phyloP scores from a whole-genome alignment of 2,797 vertebrate species.

The Centropyge bicolor region DNA sequence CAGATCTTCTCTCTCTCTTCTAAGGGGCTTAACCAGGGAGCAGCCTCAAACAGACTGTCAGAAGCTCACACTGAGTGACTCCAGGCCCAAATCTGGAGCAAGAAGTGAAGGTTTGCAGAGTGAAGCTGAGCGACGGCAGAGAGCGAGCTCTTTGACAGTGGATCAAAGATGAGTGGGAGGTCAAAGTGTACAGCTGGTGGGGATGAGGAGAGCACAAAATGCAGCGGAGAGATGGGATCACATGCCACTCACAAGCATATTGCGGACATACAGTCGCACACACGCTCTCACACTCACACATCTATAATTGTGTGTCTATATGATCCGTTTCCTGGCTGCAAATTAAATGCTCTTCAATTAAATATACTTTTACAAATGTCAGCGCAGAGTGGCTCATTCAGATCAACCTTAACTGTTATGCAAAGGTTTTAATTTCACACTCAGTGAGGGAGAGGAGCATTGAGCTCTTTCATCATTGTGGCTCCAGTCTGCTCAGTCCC shows the following conservation, averaged over 20 bases:
- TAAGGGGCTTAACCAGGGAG: constrained; percentile 60
- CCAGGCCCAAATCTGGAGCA: constrained; percentile 71
- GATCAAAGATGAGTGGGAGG: constrained; percentile 83
- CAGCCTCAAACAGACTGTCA: constrained; percentile 75
- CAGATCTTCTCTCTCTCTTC: constrained; percentile 60
- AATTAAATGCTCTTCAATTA: constrained; percentile 64
- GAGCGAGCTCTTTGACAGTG: constrained; percentile 78
- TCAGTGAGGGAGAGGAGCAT: constrained; percentile 59
- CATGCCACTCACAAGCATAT: constrained; percentile 58
- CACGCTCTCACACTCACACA: neutral
- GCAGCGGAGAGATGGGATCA: constrained; percentile 53
- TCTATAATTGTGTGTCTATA: constrained; percentile 2
- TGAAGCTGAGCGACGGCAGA: constrained; percentile 71
- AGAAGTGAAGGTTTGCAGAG: constrained; percentile 72
- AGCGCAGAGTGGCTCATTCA: constrained; percentile 49
- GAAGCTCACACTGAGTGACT: constrained; percentile 71
- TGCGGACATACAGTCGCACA: constrained; percentile 34
- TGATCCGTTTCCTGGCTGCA: constrained; percentile 12
- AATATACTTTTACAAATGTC: constrained; percentile 54
- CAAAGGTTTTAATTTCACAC: constrained; percentile 76
- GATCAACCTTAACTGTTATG: constrained; percentile 53
- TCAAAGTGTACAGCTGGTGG: constrained; percentile 84
- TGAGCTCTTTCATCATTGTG: constrained; percentile 72
- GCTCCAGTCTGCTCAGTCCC: constrained; percentile 61
- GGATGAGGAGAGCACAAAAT: constrained; percentile 62